These are phyloP conservation scores for Hippocampus mohnikei DNA, from an alignment of 2,113 vertebrate species.

Conservation along the genomic window DNA sequence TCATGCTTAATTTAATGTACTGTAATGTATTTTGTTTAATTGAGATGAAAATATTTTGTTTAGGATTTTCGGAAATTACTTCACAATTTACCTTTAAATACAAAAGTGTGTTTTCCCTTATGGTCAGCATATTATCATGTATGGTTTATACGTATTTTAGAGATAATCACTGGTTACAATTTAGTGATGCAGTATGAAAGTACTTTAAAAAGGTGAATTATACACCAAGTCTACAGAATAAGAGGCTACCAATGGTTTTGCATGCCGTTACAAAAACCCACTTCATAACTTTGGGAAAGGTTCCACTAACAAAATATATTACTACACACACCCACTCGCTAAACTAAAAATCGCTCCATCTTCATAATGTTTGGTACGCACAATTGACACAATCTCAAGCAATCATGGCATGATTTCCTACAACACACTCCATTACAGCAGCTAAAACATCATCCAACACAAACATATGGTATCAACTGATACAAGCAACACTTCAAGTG, in stretches of 20 bases:
- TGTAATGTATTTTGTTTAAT: too few species aligned
- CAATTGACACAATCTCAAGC: constrained; percentile 35
- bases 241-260: background rate
- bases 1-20: too few species aligned
- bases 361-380: constrained; percentile 24
- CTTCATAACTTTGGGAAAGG: background rate
- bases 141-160: too few species aligned
- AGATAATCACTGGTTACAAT: too few species aligned
- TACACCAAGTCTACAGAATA: background rate
- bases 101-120: too few species aligned
- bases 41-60: too few species aligned
- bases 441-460: constrained; percentile 9
- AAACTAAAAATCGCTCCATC: constrained; percentile 11
- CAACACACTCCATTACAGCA: constrained; percentile 17
- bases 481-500: constrained; percentile 15
- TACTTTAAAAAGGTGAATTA: background rate
- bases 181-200: too few species aligned
- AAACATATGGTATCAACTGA: constrained; percentile 27
- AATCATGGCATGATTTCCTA: constrained; percentile 27
- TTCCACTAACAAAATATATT: background rate
- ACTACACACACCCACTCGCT: background rate
- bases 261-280: background rate
- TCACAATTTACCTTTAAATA: too few species aligned
- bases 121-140: too few species aligned
- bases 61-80: too few species aligned